phyloP scores from a whole-genome alignment of 2,888 invertebrate species.

The Agrochola lychnidis region DNA sequence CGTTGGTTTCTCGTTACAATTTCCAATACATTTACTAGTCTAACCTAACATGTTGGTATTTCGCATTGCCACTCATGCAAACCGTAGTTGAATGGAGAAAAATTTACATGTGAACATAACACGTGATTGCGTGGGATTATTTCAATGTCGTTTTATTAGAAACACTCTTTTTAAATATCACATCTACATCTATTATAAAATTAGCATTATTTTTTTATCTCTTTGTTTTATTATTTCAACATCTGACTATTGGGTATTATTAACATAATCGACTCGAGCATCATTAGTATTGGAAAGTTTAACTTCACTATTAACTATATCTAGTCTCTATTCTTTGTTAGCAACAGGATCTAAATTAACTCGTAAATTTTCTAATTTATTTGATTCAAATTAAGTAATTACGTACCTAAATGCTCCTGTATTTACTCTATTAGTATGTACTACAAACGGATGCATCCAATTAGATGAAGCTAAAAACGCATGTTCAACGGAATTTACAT shows the following conservation, averaged over 20 bases:
- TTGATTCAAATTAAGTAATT: constrained; percentile 32
- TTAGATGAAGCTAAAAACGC: constrained; percentile 42
- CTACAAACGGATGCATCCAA: constrained; percentile 43
- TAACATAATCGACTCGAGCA: background rate
- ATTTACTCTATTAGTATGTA: constrained; percentile 16
- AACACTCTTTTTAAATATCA: constrained; percentile 44
- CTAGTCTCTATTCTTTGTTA: constrained; percentile 6
- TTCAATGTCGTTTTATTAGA: constrained; percentile 50
- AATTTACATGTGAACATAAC: constrained; percentile 33
- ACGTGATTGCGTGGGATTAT: constrained; percentile 47
- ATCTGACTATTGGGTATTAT: background rate
- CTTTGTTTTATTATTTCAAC: constrained; percentile 14
- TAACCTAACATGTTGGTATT: constrained; percentile 30
- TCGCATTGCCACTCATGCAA: constrained; percentile 41
- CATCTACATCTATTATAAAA: constrained; percentile 22
- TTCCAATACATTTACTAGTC: constrained; percentile 31
- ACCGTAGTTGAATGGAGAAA: constrained; percentile 47
- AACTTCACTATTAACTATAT: background rate
- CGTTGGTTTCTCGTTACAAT: constrained; percentile 21
- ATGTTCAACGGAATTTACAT: constrained; percentile 45
- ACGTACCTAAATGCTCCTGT: constrained; percentile 14
- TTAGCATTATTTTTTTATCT: constrained; percentile 15
- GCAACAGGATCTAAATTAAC: constrained; percentile 31
- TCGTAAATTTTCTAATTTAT: constrained; percentile 19
- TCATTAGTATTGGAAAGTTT: background rate